A percentile compares a stretch with the other conserved stretches of the same genome.
Conservation (phyloP, 2,113 vertebrate species). For the Aix galericulata region DNA sequence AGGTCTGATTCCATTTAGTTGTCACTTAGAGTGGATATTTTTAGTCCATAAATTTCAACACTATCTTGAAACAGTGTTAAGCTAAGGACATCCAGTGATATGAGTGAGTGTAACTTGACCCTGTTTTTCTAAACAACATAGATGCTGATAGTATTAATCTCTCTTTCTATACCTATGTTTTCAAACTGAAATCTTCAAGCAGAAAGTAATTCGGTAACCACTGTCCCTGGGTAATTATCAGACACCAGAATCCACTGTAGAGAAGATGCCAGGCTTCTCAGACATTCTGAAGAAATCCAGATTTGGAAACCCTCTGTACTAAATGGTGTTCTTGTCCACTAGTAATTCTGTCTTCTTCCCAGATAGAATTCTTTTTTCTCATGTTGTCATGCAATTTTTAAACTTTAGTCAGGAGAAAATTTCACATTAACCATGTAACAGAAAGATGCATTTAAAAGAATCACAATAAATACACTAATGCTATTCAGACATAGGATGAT, state of each 20-base stretch:
- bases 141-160: not conserved
- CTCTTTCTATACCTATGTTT: not conserved
- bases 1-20: not conserved
- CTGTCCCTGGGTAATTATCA: not conserved
- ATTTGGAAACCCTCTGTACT: not conserved
- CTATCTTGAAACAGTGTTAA: slow-evolving; percentile 35
- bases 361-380: not conserved
- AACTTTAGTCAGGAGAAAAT: not conserved
- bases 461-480: not conserved
- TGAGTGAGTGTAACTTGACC: not conserved
- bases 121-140: not conserved
- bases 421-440: not conserved
- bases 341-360: not conserved
- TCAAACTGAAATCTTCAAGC: not conserved
- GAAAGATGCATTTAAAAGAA: not conserved
- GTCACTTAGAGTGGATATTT: slow-evolving; percentile 26
- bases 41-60: slow-evolving; percentile 31
- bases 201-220: not conserved
- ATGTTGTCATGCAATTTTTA: not conserved
- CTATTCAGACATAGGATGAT: not conserved
- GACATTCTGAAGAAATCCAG: not conserved
- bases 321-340: not conserved
- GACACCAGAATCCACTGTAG: not conserved
- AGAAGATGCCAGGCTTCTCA: not conserved
- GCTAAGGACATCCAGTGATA: not conserved